A percentile compares a stretch with the other conserved stretches of the same genome.
phyloP scores from a whole-genome alignment of 1,140 invertebrate genomes.

The Diabrotica virgifera region DNA sequence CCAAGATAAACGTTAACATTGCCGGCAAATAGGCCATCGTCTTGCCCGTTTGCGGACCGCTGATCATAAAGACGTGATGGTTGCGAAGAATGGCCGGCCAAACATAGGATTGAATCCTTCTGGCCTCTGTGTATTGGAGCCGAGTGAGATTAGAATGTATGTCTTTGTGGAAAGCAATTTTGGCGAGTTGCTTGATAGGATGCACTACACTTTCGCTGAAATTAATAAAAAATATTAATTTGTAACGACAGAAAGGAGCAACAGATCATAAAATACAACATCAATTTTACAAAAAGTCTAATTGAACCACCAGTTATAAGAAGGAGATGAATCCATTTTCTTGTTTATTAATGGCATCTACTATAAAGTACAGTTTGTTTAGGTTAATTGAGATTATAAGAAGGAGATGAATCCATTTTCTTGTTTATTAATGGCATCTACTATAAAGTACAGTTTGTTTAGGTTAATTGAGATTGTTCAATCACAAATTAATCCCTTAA shows the following conservation, averaged over 20 bases:
- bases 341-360: too few relatives aligned
- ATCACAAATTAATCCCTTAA: too few relatives aligned
- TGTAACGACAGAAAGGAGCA: neutral
- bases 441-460: too few relatives aligned
- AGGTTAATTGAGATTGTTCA: too few relatives aligned
- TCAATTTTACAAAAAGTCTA: too few relatives aligned
- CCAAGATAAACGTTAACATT: constrained; percentile 47
- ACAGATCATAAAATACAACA: too few relatives aligned
- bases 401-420: too few relatives aligned
- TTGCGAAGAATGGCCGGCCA: constrained; percentile 52
- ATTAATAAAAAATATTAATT: constrained; percentile 8
- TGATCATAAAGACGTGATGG: constrained; percentile 50
- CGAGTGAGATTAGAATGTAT: constrained; percentile 29
- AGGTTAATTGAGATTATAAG: too few relatives aligned
- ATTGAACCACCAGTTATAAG: too few relatives aligned
- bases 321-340: too few relatives aligned
- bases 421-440: too few relatives aligned
- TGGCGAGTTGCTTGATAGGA: constrained; percentile 23
- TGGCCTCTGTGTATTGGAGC: constrained; percentile 30
- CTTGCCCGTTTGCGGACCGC: constrained; percentile 50
- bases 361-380: too few relatives aligned
- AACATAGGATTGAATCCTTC: constrained; percentile 49
- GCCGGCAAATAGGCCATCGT: constrained; percentile 54
- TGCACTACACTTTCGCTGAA: constrained; percentile 32
- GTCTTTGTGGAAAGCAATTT: constrained; percentile 30